A percentile compares a stretch with the other conserved stretches of the same genome.
phyloP scores from a whole-genome alignment of 2,797 vertebrate genomes.

The Vultur gryphus region DNA sequence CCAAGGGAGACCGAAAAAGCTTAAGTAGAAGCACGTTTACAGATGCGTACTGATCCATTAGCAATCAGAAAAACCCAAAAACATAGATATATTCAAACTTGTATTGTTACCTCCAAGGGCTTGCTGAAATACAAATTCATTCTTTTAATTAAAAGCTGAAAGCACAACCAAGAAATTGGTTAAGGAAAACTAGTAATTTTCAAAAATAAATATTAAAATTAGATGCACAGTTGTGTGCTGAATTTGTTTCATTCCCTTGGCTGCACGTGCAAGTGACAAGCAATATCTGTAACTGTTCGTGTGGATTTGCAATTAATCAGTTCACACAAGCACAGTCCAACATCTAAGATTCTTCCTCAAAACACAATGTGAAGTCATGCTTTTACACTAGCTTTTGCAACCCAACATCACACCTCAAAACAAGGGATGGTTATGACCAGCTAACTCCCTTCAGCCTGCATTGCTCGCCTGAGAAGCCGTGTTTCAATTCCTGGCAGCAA shows the following conservation, averaged over 20 bases:
- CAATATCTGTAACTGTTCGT: not conserved
- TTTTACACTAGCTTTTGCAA: not conserved
- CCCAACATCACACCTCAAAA: not conserved
- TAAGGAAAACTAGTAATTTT: not conserved
- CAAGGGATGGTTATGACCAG: not conserved
- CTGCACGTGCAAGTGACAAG: not conserved
- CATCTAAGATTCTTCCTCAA: not conserved
- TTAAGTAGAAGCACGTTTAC: not conserved
- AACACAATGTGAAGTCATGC: not conserved
- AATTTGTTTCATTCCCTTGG: not conserved
- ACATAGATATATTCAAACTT: not conserved
- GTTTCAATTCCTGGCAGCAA: not conserved
- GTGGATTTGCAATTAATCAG: not conserved
- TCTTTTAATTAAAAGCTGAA: not conserved
- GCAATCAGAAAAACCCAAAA: not conserved
- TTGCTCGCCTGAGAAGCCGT: rapidly evolving
- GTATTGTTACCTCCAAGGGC: not conserved
- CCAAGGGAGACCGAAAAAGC: not conserved
- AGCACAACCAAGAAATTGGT: not conserved
- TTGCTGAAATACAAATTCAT: not conserved
- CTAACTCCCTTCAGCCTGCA: not conserved
- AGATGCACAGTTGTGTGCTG: not conserved
- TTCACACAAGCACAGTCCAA: not conserved
- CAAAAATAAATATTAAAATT: not conserved
- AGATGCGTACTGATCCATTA: not conserved